These are phyloP conservation scores for Cryptocephalus primarius DNA, from an alignment of 2,888 invertebrate species.

Conservation along the genomic window DNA sequence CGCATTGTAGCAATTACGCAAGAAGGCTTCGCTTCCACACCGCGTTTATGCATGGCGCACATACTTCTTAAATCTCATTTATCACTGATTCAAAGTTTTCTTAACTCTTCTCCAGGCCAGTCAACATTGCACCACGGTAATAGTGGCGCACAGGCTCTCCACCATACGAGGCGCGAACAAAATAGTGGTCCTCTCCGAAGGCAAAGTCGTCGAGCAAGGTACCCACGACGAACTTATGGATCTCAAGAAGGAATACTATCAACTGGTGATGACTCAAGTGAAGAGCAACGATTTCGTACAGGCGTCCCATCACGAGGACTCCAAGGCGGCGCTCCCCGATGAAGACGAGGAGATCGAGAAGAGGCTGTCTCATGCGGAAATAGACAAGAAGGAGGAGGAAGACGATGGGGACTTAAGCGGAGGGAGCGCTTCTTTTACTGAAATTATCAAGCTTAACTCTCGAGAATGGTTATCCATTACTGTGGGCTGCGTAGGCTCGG, in stretches of 20 bases:
- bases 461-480: slow-evolving; percentile 58
- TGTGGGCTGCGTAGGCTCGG: slow-evolving; percentile 49
- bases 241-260: slow-evolving; percentile 53
- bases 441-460: slow-evolving; percentile 41
- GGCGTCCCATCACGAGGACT: neutral
- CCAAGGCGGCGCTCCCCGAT: neutral
- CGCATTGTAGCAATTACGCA: too few relatives aligned
- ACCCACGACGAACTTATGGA: slow-evolving; percentile 59
- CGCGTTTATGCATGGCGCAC: too few relatives aligned
- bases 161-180: slow-evolving; percentile 63
- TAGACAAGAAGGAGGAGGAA: neutral
- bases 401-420: slow-evolving; percentile 10
- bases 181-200: slow-evolving; percentile 61
- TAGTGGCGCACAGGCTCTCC: slow-evolving; percentile 67
- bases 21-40: too few relatives aligned
- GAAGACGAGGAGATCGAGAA: neutral
- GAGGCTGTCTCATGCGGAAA: too few relatives aligned
- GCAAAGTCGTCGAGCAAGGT: slow-evolving; percentile 58
- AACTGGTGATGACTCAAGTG: slow-evolving; percentile 56
- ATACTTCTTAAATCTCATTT: too few relatives aligned
- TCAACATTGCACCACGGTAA: slow-evolving; percentile 64
- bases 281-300: slow-evolving; percentile 10
- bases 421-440: slow-evolving; percentile 17
- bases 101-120: slow-evolving; percentile 42
- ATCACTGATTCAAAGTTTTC: too few relatives aligned